These are phyloP conservation scores for Apeira syringaria DNA, from an alignment of 2,888 invertebrate genomes.

Conservation along the genomic window DNA sequence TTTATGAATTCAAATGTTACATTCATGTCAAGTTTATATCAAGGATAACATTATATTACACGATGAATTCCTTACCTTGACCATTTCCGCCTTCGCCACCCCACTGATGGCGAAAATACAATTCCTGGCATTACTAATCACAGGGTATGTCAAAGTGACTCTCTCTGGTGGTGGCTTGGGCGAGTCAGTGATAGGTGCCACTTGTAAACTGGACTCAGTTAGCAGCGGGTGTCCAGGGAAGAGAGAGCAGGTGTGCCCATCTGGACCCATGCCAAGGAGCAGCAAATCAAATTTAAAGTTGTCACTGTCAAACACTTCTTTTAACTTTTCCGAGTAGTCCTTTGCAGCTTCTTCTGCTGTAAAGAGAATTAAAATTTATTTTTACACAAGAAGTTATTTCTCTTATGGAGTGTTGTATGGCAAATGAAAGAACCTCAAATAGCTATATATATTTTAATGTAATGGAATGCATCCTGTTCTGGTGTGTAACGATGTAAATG, in stretches of 20 bases:
- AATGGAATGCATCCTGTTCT: too few relatives aligned
- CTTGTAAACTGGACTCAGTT: conserved; percentile 85
- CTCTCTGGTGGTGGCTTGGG: conserved; percentile 97
- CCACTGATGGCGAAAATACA: conserved; percentile 95
- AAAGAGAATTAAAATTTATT: too few relatives aligned
- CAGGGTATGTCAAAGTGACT: conserved; percentile 95
- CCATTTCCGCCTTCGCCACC: conserved; percentile 92
- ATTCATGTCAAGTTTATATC: too few relatives aligned
- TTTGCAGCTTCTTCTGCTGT: conserved; percentile 89
- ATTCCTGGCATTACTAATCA: conserved; percentile 92
- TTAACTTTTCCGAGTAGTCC: conserved; percentile 88
- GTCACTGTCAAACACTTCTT: conserved; percentile 81
- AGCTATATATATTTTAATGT: too few relatives aligned
- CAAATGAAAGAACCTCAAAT: too few relatives aligned
- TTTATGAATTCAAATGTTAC: too few relatives aligned
- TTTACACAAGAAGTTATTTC: too few relatives aligned
- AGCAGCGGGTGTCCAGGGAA: conserved; percentile 90
- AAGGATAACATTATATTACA: too few relatives aligned
- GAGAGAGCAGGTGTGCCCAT: conserved; percentile 98
- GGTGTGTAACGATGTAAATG: too few relatives aligned
- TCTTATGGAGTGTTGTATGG: too few relatives aligned
- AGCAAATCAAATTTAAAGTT: conserved; percentile 91
- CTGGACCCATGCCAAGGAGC: conserved; percentile 98
- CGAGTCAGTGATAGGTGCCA: conserved; percentile 94
- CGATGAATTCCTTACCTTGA: conserved; percentile 93